Conservation (phyloP, 2,888 invertebrate genomes). For the Heliconius hortense region DNA sequence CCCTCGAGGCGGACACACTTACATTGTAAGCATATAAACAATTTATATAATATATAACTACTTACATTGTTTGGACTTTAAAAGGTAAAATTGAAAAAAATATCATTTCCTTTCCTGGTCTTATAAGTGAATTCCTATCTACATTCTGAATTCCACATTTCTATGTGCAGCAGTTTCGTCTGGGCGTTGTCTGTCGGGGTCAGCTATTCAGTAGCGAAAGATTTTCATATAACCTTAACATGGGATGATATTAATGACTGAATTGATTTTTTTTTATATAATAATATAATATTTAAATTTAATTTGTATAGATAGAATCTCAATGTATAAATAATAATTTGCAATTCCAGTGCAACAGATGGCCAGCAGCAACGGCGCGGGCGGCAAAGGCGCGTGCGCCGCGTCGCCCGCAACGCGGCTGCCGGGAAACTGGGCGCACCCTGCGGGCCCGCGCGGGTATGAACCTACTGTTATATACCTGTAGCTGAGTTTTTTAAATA, state of each 20-base stretch:
- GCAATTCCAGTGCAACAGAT: conserved; percentile 87
- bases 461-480: not conserved
- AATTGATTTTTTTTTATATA: no score
- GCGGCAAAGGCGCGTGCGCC: conserved; percentile 76
- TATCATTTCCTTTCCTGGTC: no score
- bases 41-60: not conserved
- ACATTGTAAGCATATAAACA: conserved; percentile 59
- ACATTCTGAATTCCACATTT: no score
- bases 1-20: conserved; percentile 75
- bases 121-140: no score
- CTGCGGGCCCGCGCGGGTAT: conserved; percentile 91
- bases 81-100: no score
- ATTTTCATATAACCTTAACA: no score
- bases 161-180: no score
- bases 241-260: no score
- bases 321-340: conserved; percentile 17
- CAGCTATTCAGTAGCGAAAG: no score
- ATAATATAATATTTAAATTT: not conserved
- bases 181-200: no score
- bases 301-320: not conserved
- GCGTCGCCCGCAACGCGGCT: conserved; percentile 78
- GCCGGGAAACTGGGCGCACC: conserved; percentile 98
- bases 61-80: not conserved
- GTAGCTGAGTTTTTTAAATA: no score
- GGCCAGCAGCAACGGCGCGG: conserved; percentile 84